phyloP scores from a whole-genome alignment of 1,140 invertebrate genomes.

The Polypedilum vanderplanki region DNA sequence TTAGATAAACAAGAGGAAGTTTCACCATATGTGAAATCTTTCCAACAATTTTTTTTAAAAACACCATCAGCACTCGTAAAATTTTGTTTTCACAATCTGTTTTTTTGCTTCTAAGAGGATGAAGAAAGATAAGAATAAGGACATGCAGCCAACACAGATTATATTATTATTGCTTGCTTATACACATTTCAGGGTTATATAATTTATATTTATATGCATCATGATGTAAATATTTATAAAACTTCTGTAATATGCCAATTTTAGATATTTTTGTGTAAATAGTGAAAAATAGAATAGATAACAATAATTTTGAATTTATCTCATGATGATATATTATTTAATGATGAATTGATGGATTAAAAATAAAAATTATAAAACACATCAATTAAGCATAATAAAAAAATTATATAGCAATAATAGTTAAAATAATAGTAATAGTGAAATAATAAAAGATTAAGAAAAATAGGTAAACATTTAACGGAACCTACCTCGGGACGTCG shows the following conservation, averaged over 20 bases:
- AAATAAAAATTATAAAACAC: not conserved
- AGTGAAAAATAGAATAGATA: too few species aligned
- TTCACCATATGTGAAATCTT: too few species aligned
- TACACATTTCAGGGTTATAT: too few species aligned
- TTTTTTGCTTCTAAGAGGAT: not conserved
- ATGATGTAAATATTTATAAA: too few species aligned
- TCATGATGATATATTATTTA: not conserved
- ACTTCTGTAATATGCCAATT: too few species aligned
- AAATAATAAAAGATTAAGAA: not conserved
- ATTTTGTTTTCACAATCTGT: too few species aligned
- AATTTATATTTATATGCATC: too few species aligned
- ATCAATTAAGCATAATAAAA: conserved; percentile 30
- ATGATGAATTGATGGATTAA: not conserved
- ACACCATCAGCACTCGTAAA: too few species aligned
- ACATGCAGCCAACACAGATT: conserved; percentile 28
- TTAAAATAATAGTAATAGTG: not conserved
- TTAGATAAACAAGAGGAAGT: too few species aligned
- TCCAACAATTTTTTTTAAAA: too few species aligned
- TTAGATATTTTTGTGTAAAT: too few species aligned
- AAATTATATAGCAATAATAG: conserved; percentile 30
- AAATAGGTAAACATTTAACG: conserved; percentile 29
- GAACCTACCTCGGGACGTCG: conserved; percentile 74
- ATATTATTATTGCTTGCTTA: not conserved
- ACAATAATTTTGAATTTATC: too few species aligned
- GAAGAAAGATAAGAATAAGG: not conserved